Percentiles rank a stretch among this genome's conserved stretches.
These are phyloP conservation scores for Hippoglossus hippoglossus DNA, from an alignment of 2,797 vertebrate species.

Conservation along the genomic window DNA sequence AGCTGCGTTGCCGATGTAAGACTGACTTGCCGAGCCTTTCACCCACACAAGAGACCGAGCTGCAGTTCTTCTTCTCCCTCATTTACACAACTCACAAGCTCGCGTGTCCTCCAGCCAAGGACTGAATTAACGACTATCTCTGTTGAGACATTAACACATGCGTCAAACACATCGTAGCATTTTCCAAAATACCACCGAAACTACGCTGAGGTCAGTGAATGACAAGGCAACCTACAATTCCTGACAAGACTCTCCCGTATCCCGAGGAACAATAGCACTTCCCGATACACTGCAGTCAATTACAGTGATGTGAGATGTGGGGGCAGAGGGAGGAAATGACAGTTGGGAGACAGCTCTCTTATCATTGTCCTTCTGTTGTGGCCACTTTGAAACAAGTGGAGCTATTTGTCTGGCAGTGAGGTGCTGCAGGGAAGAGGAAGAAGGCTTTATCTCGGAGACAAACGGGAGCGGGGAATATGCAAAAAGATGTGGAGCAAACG, in stretches of 20 bases:
- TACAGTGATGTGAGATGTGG: conserved; percentile 72
- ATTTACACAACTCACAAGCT: conserved; percentile 29
- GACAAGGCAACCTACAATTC: conserved; percentile 63
- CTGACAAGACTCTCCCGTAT: conserved; percentile 66
- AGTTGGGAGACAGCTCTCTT: conserved; percentile 75
- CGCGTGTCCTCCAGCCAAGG: conserved; percentile 17
- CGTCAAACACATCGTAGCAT: conserved; percentile 45
- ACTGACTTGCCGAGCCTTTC: conserved; percentile 8
- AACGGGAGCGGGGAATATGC: conserved; percentile 34
- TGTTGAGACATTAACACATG: conserved; percentile 42
- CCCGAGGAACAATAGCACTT: conserved; percentile 65
- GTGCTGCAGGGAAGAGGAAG: conserved; percentile 53
- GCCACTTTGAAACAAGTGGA: conserved; percentile 76
- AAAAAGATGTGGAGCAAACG: conserved; percentile 32
- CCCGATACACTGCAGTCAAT: conserved; percentile 73
- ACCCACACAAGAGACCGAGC: conserved; percentile 3
- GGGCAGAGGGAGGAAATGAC: conserved; percentile 73
- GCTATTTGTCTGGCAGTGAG: conserved; percentile 75
- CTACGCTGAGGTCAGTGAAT: conserved; percentile 72
- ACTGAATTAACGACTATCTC: conserved; percentile 40
- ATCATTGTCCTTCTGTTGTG: conserved; percentile 78
- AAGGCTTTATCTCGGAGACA: conserved; percentile 51
- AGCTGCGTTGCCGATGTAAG: background rate
- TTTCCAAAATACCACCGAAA: conserved; percentile 54
- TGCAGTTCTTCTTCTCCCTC: conserved; percentile 18